Conservation (phyloP, 2,113 vertebrate species). For the Microtus ochrogaster region DNA sequence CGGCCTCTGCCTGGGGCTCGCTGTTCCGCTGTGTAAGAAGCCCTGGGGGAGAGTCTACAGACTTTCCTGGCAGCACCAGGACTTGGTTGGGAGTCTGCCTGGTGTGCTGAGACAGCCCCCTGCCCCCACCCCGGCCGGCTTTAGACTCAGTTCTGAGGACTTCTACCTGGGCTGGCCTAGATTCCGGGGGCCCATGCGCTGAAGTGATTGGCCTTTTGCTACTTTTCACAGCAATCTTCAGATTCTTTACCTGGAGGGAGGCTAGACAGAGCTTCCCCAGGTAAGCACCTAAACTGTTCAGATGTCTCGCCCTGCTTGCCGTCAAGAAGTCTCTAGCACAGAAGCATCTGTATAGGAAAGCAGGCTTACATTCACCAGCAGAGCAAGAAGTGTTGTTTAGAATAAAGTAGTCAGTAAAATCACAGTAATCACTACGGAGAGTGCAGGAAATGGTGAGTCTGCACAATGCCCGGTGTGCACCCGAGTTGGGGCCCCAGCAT, state of each 20-base stretch:
- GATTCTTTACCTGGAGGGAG: neutral
- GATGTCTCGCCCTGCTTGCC: neutral
- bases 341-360: neutral
- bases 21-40: neutral
- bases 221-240: neutral
- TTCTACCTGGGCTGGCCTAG: constrained; percentile 35
- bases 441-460: neutral
- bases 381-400: neutral
- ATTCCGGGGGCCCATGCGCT: neutral
- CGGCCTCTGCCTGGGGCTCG: neutral
- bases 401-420: neutral
- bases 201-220: neutral
- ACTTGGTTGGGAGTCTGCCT: neutral
- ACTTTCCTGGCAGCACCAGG: neutral
- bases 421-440: neutral
- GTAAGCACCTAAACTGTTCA: neutral
- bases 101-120: neutral
- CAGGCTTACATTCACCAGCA: neutral
- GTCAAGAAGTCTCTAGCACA: neutral
- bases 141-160: neutral
- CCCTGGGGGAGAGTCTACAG: neutral
- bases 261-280: neutral
- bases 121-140: neutral
- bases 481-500: neutral
- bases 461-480: too few relatives aligned